Base-by-base conservation (phyloP, 2,113 vertebrate species). In the Istiophorus platypterus region DNA sequence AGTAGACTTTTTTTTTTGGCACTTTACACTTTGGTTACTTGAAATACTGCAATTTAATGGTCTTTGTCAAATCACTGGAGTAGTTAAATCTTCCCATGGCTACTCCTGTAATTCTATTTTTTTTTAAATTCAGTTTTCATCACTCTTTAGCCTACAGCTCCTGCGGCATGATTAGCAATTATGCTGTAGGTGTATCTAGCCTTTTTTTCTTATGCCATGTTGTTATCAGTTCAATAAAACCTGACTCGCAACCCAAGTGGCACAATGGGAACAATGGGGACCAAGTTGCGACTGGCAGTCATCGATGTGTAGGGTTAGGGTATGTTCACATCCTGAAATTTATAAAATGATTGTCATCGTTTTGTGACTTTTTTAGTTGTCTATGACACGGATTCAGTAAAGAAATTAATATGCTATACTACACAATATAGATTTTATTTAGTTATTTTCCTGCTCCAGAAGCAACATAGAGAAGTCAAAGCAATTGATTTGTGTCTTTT, bases 161-260 rank as follows among this genome's bases (percentile, higher is more conserved):
- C 14, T 13, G 42, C 8, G 10, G 42, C 13, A 45, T 14, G 15
- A 45, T 45, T 45, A 14, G 13, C 12, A 45, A 45, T 45, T 14
- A 15, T 45, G 42, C 42, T 45, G 42, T 45, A 3, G 47, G 17
- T 20, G 47, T 8, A 49, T 20, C 17, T 20, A 20, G 18, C 7
- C 7, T 8, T 7, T 20, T 20, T 18, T 8, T 49, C 5, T 49
- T 49, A 52, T n/a, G 56, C 22, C 49, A 77, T 59, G 51, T 22
- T 18, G 7, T 68, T 68, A 68, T 59, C 64, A 77, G 54, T 59
- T 68, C 42, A 59, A 64, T 77, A 77, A 68, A 77, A 76, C 24
- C 61, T 56, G 61, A 56, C 5, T n/a, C 37, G n/a, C n/a, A n/a
- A n/a, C n/a, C n/a, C 27, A 7, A 76, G 12, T 66, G 51, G 12